Evolutionary conservation across 2,113 vertebrate genomes (phyloP), one percentile per base, ranked within the genome.

Genomic region (Oplegnathus fasciatus): DNA sequence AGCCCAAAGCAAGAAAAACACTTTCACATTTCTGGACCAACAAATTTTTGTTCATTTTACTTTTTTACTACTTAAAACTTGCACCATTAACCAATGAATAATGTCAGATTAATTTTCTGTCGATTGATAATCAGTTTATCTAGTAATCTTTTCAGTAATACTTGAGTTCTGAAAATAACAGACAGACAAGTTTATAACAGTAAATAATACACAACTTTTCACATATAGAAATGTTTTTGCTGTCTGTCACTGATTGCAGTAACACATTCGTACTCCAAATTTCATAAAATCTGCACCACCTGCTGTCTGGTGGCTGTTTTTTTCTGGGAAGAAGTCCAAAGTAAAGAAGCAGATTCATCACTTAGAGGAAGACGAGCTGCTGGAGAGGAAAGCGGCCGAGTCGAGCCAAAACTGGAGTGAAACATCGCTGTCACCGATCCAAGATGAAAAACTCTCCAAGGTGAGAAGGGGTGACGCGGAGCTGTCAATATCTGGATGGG

Each of bases 301-400:
- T 52, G 55, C 65, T 32, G 54, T 37, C 62, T 67, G 54, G 2
- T 37, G 55, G 24, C 61, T 13, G 42, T 24, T 67, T 58, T 17
- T 5, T 28, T 34, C 42, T 37, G 80, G 61, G 71, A 82, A 69
- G 42, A 61, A 6, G 32, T 83, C 72, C 71, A 82, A 83, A 5
- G 42, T 34, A 32, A 68, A 68, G 55, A 24, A 40, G 54, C 40
- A 54, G 72, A 42, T 52, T 76, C 72, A 66, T 61, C 72, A 69
- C 30, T 52, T 17, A 52, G 55, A 42, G 80, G 72, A 69, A 69
- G 65, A 61, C 54, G 44, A 68, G 70, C 68, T 72, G 48, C 46
- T 44, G 69, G 67, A 70, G 68, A 24, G 68, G 46, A 32, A 57
- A 18, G 24, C 1, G 6, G 20, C 7, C 24, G 9, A 26, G 52